Conservation (phyloP, 2,888 invertebrate genomes). For the Ophion ellenae region DNA sequence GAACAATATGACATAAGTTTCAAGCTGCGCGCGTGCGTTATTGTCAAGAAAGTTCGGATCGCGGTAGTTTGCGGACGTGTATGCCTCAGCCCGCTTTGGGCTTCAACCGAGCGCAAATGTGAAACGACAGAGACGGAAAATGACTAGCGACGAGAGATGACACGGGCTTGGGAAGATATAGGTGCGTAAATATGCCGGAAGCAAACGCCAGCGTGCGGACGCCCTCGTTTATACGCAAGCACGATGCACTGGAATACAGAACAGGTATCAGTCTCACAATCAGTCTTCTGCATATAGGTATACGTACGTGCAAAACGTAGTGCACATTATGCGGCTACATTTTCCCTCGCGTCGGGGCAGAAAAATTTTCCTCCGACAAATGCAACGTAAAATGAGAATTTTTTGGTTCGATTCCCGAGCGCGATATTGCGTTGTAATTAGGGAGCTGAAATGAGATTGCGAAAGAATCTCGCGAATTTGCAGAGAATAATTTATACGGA, state of each 20-base stretch:
- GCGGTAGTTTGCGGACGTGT: neutral
- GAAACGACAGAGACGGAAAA: slow-evolving; percentile 23
- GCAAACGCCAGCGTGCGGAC: slow-evolving; percentile 26
- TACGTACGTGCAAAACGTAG: slow-evolving; percentile 10
- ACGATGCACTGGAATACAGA: slow-evolving; percentile 38
- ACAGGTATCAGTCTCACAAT: slow-evolving; percentile 15
- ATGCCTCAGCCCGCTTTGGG: neutral
- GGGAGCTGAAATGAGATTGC: no score
- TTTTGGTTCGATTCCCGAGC: no score
- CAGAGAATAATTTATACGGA: no score
- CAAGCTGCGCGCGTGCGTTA: neutral
- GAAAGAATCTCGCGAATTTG: no score
- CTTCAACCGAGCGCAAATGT: slow-evolving; percentile 30
- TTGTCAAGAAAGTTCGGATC: neutral
- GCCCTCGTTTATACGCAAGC: slow-evolving; percentile 38
- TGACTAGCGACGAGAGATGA: neutral
- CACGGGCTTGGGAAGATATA: neutral
- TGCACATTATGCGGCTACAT: slow-evolving; percentile 45
- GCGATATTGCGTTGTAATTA: no score
- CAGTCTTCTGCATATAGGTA: neutral
- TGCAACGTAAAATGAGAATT: no score
- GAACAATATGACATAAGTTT: neutral
- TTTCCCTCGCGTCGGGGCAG: slow-evolving; percentile 48
- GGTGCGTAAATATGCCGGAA: slow-evolving; percentile 49
- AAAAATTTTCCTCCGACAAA: neutral